Conservation (phyloP, 2,797 vertebrate species). For the Acestrorhynchus altus region DNA sequence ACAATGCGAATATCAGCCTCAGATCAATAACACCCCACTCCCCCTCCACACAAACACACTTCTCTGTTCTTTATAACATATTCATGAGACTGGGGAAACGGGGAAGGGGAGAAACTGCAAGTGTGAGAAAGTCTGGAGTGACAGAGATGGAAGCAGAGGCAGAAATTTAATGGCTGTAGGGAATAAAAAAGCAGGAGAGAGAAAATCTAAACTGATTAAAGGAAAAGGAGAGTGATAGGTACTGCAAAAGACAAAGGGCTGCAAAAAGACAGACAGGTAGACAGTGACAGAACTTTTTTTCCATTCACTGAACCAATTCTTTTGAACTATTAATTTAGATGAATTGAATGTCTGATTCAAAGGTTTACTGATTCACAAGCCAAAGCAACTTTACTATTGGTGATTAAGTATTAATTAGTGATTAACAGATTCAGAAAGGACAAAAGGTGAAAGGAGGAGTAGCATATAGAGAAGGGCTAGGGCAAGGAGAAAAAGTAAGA, state of each 20-base stretch:
- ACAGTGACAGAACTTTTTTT: background rate
- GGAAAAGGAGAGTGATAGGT: background rate
- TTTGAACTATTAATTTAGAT: background rate
- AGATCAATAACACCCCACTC: slow-evolving; percentile 12
- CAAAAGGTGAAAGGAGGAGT: too few relatives aligned
- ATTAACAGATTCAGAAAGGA: background rate
- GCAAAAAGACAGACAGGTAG: background rate
- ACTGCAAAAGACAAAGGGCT: background rate
- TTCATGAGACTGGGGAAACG: slow-evolving; percentile 38
- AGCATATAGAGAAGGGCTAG: too few relatives aligned
- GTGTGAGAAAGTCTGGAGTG: background rate
- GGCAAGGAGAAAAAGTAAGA: too few relatives aligned
- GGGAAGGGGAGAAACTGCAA: slow-evolving; percentile 22
- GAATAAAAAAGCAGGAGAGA: slow-evolving; percentile 13
- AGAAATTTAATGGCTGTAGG: slow-evolving; percentile 29
- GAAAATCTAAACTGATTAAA: background rate
- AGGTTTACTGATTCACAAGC: background rate
- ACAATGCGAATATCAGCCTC: slow-evolving; percentile 8
- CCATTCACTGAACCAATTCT: background rate
- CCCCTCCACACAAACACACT: background rate
- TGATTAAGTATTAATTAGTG: background rate
- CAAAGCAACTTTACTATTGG: background rate
- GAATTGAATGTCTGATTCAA: background rate
- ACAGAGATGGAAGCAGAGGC: slow-evolving; percentile 18
- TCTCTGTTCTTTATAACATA: slow-evolving; percentile 36